These are phyloP conservation scores for Oasisia sp. DNA, from an alignment of 2,888 invertebrate species.

Conservation along the genomic window DNA sequence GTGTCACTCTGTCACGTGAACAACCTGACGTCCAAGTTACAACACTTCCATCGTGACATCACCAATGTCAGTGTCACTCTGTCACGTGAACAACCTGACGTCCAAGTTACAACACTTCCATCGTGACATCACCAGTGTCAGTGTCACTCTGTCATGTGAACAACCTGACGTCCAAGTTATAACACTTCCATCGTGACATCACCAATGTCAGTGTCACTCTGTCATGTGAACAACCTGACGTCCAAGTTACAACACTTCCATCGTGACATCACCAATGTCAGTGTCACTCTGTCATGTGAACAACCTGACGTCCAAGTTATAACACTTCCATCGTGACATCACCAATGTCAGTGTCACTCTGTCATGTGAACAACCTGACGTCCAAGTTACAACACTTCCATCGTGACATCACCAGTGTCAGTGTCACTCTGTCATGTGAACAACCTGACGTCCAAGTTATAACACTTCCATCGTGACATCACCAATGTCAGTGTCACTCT, in stretches of 20 bases:
- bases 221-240: not conserved
- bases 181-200: not conserved
- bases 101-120: too few relatives aligned
- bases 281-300: not conserved
- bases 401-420: too few relatives aligned
- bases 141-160: not conserved
- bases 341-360: not conserved
- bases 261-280: not conserved
- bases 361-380: not conserved
- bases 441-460: too few relatives aligned
- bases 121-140: not conserved
- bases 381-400: too few relatives aligned
- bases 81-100: not conserved
- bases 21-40: too few relatives aligned
- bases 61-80: not conserved
- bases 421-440: too few relatives aligned
- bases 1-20: not conserved
- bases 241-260: too few relatives aligned
- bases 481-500: too few relatives aligned
- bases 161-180: too few relatives aligned
- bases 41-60: not conserved
- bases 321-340: too few relatives aligned
- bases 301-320: too few relatives aligned
- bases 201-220: not conserved
- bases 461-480: too few relatives aligned